phyloP scores from a whole-genome alignment of 2,113 vertebrate species.

The Triplophysa rosa region DNA sequence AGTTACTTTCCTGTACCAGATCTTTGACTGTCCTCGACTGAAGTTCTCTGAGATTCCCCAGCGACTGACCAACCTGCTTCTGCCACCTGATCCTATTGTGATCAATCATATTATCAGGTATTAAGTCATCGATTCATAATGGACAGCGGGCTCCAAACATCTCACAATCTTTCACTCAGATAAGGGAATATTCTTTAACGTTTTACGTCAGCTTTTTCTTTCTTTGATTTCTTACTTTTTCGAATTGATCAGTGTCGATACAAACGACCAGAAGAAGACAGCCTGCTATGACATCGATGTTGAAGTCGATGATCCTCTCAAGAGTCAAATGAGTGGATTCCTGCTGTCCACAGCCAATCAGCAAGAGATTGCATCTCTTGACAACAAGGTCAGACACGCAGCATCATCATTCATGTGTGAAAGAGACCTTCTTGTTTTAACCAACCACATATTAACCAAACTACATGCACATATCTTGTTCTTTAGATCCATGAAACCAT shows the following conservation, averaged over 20 bases:
- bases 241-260: conserved; percentile 82
- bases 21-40: conserved; percentile 94
- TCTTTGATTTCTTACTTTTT: neutral
- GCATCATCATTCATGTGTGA: neutral
- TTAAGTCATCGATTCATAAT: neutral
- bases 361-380: conserved; percentile 94
- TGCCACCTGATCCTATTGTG: conserved; percentile 96
- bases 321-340: conserved; percentile 98
- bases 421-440: neutral
- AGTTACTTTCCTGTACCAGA: conserved; percentile 70
- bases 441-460: neutral
- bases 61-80: conserved; percentile 91
- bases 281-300: conserved; percentile 99
- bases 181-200: neutral
- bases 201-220: neutral
- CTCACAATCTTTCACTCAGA: no score
- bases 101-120: conserved; percentile 99
- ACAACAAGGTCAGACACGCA: conserved; percentile 88
- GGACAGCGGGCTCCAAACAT: no score
- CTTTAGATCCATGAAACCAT: conserved; percentile 97
- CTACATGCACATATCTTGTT: neutral
- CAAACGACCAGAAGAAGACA: conserved; percentile 98
- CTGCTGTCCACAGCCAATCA: conserved; percentile 97
- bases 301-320: conserved; percentile 96
- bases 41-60: conserved; percentile 99